Percentiles rank a stretch among this genome's conserved stretches.
Conservation (phyloP, 37 sponge, comb jelly and placozoan genomes). For the Amphimedon queenslandica region DNA sequence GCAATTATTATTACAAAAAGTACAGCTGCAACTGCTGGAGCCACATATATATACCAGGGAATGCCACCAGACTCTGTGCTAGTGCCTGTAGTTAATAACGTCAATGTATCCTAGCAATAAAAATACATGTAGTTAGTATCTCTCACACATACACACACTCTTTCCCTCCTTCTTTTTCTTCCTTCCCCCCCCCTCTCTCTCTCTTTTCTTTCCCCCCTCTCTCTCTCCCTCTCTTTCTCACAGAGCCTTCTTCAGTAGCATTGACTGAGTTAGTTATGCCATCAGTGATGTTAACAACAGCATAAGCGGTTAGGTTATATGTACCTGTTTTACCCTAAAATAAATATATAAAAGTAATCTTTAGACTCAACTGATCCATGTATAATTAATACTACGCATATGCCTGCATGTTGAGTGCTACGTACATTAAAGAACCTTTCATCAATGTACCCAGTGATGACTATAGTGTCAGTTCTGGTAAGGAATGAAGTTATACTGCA, state of each 20-base stretch:
- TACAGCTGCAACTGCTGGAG: conserved; percentile 27
- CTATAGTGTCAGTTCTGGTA: not conserved
- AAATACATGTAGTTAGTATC: too few species aligned
- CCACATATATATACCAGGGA: conserved; percentile 28
- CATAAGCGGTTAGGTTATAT: not conserved
- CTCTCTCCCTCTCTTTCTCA: not conserved
- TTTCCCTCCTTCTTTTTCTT: too few species aligned
- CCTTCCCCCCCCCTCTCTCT: too few species aligned
- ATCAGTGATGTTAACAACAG: not conserved
- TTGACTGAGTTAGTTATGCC: not conserved
- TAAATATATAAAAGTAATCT: too few species aligned
- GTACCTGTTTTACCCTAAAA: not conserved
- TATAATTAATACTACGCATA: too few species aligned
- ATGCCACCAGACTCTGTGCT: too few species aligned
- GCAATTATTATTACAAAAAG: conserved; percentile 13
- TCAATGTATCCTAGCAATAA: not conserved
- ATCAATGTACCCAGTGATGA: not conserved
- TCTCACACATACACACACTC: too few species aligned
- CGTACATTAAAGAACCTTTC: not conserved
- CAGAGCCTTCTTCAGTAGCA: not conserved
- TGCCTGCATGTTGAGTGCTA: not conserved
- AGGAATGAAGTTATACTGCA: too few species aligned
- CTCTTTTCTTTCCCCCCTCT: too few species aligned
- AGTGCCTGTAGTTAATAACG: too few species aligned
- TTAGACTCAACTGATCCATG: too few species aligned